Evolutionary conservation across 2,797 vertebrate species (phyloP), one percentile per base, ranked within the genome.

Genomic region (Siniperca scherzeri): DNA sequence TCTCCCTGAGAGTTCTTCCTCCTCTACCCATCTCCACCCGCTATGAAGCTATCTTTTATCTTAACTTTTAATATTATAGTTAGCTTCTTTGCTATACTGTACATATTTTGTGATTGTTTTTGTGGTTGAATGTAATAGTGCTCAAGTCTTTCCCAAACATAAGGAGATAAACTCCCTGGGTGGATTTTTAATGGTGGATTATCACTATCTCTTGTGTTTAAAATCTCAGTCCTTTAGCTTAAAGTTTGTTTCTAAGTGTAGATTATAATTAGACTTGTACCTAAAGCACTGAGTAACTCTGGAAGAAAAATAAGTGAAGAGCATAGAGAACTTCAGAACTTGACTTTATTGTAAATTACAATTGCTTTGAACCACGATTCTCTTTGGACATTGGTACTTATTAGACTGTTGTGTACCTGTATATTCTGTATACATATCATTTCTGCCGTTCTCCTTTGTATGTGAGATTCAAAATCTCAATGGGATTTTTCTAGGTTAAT

Each of bases 31-130:
- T 96, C 53, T 81, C 91, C 59, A 92, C 90, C 30, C 74, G 40
- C 71, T 97, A 97, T 40, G 96, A 97, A 77, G 93, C 95, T 22
- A 9, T 94, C 50, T 96, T 97, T 80, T 89, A 95, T 68, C 94
- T 97, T n/a, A 59, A 91, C 86, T 96, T 96, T 83, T 95, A 83
- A 94, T 76, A 7, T 40, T 16, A n/a, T 13, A 52, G 3, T 73
- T 22, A 22, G 10, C 30, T 73, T 62, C 33, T 61, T 33, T 74
- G n/a, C 4, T 14, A 0, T 17, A 53, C 48, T 56, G n/a, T 44
- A 40, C 40, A 61, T 48, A 40, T 8, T 81, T 44, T 73, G 42
- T 55, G 14, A 25, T 59, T 40, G 13, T 66, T 60, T 66, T 83
- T 59, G 44, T 76, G 27, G 2, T 30, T 77, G 10, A 74, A 64